phyloP scores from a whole-genome alignment of 2,797 vertebrate species.

The Leontopithecus rosalia region DNA sequence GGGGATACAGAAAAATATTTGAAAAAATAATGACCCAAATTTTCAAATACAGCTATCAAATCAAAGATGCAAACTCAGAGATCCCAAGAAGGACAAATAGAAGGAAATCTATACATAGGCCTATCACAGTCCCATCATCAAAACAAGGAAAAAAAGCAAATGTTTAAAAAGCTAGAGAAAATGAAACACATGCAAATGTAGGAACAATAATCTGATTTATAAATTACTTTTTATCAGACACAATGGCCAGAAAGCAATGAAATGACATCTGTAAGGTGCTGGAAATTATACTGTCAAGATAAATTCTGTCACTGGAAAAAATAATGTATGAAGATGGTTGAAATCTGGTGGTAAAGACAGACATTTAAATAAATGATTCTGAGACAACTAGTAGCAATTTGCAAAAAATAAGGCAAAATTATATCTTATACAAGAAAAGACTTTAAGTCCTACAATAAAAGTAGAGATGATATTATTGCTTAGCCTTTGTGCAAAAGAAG shows the following conservation, averaged over 20 bases:
- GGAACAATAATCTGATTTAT: not conserved
- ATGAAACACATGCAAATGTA: not conserved
- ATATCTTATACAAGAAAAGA: not conserved
- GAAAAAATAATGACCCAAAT: not conserved
- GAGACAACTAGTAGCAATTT: not conserved
- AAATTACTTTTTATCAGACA: not conserved
- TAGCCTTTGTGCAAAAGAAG: not conserved
- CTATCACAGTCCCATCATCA: not conserved
- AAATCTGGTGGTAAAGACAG: not conserved
- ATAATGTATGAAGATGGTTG: not conserved
- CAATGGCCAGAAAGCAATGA: not conserved
- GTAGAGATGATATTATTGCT: not conserved
- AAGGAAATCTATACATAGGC: not conserved
- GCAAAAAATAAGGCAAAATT: not conserved
- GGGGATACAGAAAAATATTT: not conserved
- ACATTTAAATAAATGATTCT: not conserved
- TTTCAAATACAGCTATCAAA: not conserved
- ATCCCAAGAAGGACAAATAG: not conserved
- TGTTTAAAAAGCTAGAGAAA: not conserved
- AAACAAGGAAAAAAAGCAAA: not conserved
- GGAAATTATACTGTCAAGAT: not conserved
- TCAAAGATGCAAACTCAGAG: not conserved
- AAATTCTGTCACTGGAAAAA: not conserved
- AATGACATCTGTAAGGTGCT: not conserved
- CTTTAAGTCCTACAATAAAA: not conserved